Conservation (phyloP, 2,797 vertebrate species). For the Oryzias sinensis region DNA sequence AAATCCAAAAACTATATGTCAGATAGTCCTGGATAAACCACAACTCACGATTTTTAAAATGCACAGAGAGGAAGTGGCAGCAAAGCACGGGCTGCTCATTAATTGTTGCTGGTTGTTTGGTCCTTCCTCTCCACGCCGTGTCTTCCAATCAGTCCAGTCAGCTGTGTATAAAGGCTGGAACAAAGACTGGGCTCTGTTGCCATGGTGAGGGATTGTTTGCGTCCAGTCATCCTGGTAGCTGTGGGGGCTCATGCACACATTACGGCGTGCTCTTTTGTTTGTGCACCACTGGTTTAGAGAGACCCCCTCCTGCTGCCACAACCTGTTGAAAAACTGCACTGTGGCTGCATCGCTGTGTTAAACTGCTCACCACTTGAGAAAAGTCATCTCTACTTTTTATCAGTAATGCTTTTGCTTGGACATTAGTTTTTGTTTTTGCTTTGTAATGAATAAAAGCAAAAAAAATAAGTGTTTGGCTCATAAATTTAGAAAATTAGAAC, state of each 20-base stretch:
- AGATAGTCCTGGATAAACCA: too few relatives aligned
- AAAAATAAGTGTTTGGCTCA: too few relatives aligned
- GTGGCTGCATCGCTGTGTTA: conserved; percentile 41
- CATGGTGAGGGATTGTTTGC: conserved; percentile 79
- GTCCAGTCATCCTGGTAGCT: conserved; percentile 69
- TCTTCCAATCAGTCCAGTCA: conserved; percentile 68
- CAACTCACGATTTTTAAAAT: conserved; percentile 14
- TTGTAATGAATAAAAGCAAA: too few relatives aligned
- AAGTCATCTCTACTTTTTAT: not conserved
- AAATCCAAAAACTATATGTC: too few relatives aligned
- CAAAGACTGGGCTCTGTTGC: conserved; percentile 67
- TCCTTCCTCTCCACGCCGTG: conserved; percentile 62
- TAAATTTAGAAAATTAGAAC: too few relatives aligned
- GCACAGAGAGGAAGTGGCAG: conserved; percentile 61
- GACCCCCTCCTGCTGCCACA: conserved; percentile 27
- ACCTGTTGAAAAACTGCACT: conserved; percentile 32
- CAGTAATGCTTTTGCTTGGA: too few relatives aligned
- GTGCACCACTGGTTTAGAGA: conserved; percentile 48
- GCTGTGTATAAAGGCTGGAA: conserved; percentile 61
- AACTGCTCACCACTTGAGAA: conserved; percentile 3
- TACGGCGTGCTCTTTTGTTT: conserved; percentile 63
- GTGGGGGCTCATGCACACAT: conserved; percentile 55
- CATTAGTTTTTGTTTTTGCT: too few relatives aligned
- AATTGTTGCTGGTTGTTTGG: conserved; percentile 68
- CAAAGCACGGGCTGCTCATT: conserved; percentile 61